Conservation (phyloP, 2,113 vertebrate genomes). For the Nansenia antarctica region DNA sequence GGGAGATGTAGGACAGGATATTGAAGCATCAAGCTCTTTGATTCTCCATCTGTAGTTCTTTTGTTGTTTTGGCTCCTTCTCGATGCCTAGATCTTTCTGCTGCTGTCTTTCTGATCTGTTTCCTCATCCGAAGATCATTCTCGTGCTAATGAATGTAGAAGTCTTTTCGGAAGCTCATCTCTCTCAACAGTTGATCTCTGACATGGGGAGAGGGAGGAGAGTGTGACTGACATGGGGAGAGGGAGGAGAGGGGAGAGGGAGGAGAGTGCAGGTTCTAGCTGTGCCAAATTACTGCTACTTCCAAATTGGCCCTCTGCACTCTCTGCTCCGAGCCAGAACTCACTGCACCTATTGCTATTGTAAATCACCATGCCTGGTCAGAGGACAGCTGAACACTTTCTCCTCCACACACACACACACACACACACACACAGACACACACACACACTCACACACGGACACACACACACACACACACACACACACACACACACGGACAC, state of each 20-base stretch:
- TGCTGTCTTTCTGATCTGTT: slow-evolving; percentile 15
- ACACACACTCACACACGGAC: neutral
- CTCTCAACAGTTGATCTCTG: slow-evolving; percentile 14
- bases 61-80: neutral
- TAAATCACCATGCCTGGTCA: neutral
- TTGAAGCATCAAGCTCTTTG: too few relatives aligned
- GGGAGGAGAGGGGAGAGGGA: neutral
- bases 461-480: neutral
- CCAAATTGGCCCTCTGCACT: neutral
- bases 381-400: neutral
- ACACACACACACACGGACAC: neutral
- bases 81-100: slow-evolving; percentile 1
- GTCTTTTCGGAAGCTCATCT: too few relatives aligned
- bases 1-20: too few relatives aligned
- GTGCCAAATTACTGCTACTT: neutral
- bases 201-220: neutral
- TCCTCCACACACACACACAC: neutral
- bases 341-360: neutral
- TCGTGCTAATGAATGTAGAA: too few relatives aligned
- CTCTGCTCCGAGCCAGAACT: neutral
- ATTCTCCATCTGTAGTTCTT: neutral
- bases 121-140: too few relatives aligned
- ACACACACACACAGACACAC: neutral
- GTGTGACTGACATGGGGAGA: neutral
- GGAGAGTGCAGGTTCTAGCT: neutral